Conservation (phyloP, 2,888 invertebrate species). For the Oligia strigilis region DNA sequence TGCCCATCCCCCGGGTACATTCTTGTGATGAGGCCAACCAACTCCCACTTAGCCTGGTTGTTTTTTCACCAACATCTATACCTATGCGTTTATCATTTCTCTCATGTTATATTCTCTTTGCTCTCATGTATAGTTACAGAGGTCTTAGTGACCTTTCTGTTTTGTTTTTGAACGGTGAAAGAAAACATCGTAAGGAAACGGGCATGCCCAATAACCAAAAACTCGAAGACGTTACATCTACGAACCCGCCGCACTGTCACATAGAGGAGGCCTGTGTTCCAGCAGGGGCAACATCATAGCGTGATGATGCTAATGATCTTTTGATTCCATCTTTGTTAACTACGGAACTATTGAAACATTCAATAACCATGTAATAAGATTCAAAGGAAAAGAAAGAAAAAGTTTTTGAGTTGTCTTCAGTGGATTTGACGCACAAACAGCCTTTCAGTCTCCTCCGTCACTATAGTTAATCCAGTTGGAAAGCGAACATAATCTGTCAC, state of each 20-base stretch:
- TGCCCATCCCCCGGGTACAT: neutral
- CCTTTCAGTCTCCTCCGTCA: neutral
- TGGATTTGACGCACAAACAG: conserved; percentile 1
- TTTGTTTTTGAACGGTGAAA: neutral
- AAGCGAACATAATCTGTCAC: conserved; percentile 60
- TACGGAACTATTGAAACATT: neutral
- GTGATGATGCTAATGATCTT: neutral
- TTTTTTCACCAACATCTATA: neutral
- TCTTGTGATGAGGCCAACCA: neutral
- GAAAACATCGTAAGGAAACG: neutral
- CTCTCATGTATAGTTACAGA: neutral
- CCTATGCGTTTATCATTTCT: no score
- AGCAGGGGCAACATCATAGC: neutral
- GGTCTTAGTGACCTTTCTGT: neutral
- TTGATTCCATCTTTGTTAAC: no score
- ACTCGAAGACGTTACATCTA: neutral
- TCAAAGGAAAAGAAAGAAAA: neutral
- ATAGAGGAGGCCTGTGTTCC: neutral
- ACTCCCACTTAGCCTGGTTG: neutral
- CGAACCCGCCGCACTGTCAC: neutral
- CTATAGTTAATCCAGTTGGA: conserved; percentile 45
- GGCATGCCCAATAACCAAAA: neutral
- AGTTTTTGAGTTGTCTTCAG: neutral
- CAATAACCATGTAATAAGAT: neutral
- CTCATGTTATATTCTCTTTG: no score